Percentiles rank a stretch among this genome's conserved stretches.
Evolutionary conservation across 2,113 vertebrate species (phyloP).

Genomic region (Pollachius pollachius): DNA sequence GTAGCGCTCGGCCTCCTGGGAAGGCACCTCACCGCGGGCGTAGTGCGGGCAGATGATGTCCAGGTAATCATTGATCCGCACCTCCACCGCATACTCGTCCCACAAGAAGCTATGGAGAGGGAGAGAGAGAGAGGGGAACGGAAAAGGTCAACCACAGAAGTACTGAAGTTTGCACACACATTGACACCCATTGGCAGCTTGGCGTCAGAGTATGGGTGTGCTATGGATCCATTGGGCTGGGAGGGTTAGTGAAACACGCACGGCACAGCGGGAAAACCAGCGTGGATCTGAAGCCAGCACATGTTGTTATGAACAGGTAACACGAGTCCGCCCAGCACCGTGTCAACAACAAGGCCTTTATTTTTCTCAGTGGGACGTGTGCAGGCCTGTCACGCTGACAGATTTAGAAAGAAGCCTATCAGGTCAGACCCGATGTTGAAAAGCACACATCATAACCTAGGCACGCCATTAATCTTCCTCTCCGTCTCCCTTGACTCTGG

Average conservation of each 20-base stretch:
- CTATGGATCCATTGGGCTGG: too few relatives aligned
- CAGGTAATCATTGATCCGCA: slow-evolving; percentile 88
- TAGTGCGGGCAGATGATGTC: slow-evolving; percentile 96
- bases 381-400: slow-evolving; percentile 29
- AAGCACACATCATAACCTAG: slow-evolving; percentile 1
- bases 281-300: neutral
- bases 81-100: slow-evolving; percentile 81
- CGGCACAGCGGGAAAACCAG: neutral
- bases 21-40: slow-evolving; percentile 69
- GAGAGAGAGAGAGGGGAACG: neutral
- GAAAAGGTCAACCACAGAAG: slow-evolving; percentile 29
- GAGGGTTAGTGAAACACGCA: neutral
- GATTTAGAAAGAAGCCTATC: slow-evolving; percentile 46
- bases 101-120: slow-evolving; percentile 73
- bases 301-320: too few relatives aligned
- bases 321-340: neutral
- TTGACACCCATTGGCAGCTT: neutral
- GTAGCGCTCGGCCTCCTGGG: slow-evolving; percentile 82
- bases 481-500: slow-evolving; percentile 2
- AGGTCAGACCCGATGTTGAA: slow-evolving; percentile 49
- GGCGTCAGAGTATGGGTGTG: too few relatives aligned
- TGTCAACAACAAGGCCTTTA: neutral
- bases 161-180: neutral
- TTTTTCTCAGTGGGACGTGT: slow-evolving; percentile 18
- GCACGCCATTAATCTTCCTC: slow-evolving; percentile 13